Percentiles rank a stretch among this genome's conserved stretches.
These are phyloP conservation scores for Scaptodrosophila lebanonensis DNA, from an alignment of 1,140 invertebrate species.

Conservation along the genomic window DNA sequence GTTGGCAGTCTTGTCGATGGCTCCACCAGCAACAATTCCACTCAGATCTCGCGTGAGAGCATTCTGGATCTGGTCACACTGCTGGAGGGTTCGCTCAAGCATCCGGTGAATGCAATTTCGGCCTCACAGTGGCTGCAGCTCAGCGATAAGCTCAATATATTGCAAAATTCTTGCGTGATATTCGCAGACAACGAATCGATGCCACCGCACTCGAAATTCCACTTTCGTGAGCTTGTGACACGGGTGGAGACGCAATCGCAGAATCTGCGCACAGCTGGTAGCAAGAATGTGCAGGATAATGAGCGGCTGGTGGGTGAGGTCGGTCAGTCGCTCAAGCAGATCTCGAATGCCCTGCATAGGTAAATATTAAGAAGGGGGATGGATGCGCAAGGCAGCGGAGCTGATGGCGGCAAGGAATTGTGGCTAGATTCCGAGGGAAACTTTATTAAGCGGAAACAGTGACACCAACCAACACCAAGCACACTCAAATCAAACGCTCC, in stretches of 20 bases:
- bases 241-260: constrained; percentile 88
- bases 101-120: constrained; percentile 80
- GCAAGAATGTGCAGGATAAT: constrained; percentile 84
- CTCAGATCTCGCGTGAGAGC: constrained; percentile 80
- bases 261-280: constrained; percentile 84
- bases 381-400: constrained; percentile 48
- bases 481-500: constrained; percentile 35
- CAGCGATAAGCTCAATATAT: constrained; percentile 88
- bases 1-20: constrained; percentile 23
- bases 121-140: constrained; percentile 88
- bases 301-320: constrained; percentile 84
- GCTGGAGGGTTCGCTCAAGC: constrained; percentile 83
- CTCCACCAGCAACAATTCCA: constrained; percentile 45
- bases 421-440: constrained; percentile 75
- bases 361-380: constrained; percentile 79
- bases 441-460: constrained; percentile 65
- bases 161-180: constrained; percentile 86
- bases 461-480: constrained; percentile 14
- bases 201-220: constrained; percentile 91
- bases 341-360: constrained; percentile 88
- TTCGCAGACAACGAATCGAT: constrained; percentile 84
- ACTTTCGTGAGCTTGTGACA: constrained; percentile 90
- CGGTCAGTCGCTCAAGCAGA: constrained; percentile 88
- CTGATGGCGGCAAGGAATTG: constrained; percentile 39
- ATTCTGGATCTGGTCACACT: constrained; percentile 84